Base-by-base conservation (phyloP, 1,140 invertebrate species). In the Dinoponera quadriceps region DNA sequence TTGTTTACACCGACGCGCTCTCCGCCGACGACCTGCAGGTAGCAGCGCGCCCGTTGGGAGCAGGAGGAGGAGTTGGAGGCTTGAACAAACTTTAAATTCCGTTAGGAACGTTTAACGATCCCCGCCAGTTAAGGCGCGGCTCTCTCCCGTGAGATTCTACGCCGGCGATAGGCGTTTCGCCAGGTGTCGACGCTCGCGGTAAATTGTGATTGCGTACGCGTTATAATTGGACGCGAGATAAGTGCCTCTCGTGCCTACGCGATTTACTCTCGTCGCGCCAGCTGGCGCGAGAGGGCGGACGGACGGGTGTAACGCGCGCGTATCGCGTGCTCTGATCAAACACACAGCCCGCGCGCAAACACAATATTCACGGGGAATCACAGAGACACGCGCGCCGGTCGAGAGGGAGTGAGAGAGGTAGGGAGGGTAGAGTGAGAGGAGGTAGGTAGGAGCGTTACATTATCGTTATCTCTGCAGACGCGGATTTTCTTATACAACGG, bases 81-180 rank as follows among this genome's bases (percentile, higher is more conserved):
- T 78, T 54, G 62, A 55, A 1, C 51, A 48, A 80, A 71, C 49
- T 80, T 80, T 71, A 80, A 80, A 80, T 80, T 69, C 54, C 75
- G 65, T 80, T 80, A 80, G 75, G 68, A 80, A 69, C 14, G 33
- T 69, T 80, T 71, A 71, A 80, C 33, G 33, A 80, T 80, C n/a
- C n/a, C 22, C n/a, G 65, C 51, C 51, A 29, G 44, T 75, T 51
- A 20, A 63, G 44, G 29, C 59, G 59, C 59, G 44, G 44, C 44
- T 20, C 38, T 44, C 38, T 44, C n/a, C 25, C 44, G 59, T 27
- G 72, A 75, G 51, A 71, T 71, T 65, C 27, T 57, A 25, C 18
- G 27, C 51, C 16, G 38, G 33, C 38, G 38, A 57, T 22, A 80
- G 22, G 33, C 33, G 13, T 44, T 44, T 44, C 29, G 33, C 33